Evolutionary conservation across 1,140 invertebrate species (phyloP), one percentile per base, ranked within the genome.

Genomic region (Odontomachus brunneus): DNA sequence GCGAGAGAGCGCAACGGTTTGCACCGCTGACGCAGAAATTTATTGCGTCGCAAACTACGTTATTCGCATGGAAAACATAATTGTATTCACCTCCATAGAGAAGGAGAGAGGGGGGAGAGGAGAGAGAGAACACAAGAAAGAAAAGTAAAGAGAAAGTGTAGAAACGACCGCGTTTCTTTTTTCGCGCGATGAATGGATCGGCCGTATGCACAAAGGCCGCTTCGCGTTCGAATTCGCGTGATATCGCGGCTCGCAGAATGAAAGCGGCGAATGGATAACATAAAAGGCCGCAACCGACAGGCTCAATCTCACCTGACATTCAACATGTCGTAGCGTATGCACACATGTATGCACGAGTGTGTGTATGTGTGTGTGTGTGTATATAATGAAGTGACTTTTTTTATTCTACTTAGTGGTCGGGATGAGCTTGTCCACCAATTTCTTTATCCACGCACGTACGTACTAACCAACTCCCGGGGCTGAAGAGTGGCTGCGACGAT

Each of bases 401-500:
- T 22, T 38, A 53, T 60, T 44, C 33, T 38, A 17, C 55, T 60
- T 22, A 53, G 14, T 44, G 29, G 26, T 24, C 55, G 24, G 33
- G 33, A 33, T 33, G 29, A 44, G 38, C 38, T 7, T 44, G 4
- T 44, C 38, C 9, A 7, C 38, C 38, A 7, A 44, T 44, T 11
- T 44, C 0, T 11, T 44, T 44, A 44, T 33, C 29, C 38, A 11
- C 9, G 9, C 9, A 44, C 9, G 9, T 44, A 44, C 9, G 9
- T 44, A 44, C 9, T 7, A 44, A 4, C 62, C 51, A 4, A 38
- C n/a, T 55, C 26, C 15, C 22, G 19, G 7, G 19, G 11, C 9
- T 73, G 71, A 73, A 73, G 60, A 73, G 71, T 74, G 33, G 55
- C 29, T 24, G n/a, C 33, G 53, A 73, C 53, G 57, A 73, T 73